Evolutionary conservation across 1,140 invertebrate genomes (phyloP).

Genomic region (Leptestheria dahalacensis): DNA sequence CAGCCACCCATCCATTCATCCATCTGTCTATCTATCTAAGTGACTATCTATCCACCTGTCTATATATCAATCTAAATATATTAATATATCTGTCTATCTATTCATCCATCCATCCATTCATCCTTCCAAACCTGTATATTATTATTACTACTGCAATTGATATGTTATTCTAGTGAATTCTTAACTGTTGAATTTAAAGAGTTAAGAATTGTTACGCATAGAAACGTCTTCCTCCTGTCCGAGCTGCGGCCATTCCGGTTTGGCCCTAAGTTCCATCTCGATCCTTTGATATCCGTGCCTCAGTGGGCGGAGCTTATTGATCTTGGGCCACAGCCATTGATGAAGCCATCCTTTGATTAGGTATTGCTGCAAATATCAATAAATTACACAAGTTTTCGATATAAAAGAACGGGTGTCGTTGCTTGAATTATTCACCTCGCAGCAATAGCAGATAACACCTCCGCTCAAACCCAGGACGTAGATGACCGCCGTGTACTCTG

Average conservation of each 20-base stretch:
- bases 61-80: too few relatives aligned
- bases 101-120: too few relatives aligned
- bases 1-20: too few relatives aligned
- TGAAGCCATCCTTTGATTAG: conserved; percentile 11
- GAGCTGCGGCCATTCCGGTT: conserved; percentile 2
- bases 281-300: conserved; percentile 11
- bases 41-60: too few relatives aligned
- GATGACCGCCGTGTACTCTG: conserved; percentile 9
- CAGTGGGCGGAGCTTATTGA: background rate
- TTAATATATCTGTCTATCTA: too few relatives aligned
- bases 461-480: conserved; percentile 8
- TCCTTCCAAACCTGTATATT: background rate
- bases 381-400: background rate
- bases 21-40: too few relatives aligned
- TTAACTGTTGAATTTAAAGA: too few relatives aligned
- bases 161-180: background rate
- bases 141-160: background rate
- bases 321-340: conserved; percentile 5
- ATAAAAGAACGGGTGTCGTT: background rate
- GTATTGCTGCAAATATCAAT: conserved; percentile 3
- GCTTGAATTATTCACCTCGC: conserved; percentile 10
- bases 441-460: conserved; percentile 9
- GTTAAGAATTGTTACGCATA: background rate
- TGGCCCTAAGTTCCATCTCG: conserved; percentile 3
- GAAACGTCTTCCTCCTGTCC: background rate